Conservation (phyloP, 2,113 vertebrate genomes). For the Corythaixoides concolor region DNA sequence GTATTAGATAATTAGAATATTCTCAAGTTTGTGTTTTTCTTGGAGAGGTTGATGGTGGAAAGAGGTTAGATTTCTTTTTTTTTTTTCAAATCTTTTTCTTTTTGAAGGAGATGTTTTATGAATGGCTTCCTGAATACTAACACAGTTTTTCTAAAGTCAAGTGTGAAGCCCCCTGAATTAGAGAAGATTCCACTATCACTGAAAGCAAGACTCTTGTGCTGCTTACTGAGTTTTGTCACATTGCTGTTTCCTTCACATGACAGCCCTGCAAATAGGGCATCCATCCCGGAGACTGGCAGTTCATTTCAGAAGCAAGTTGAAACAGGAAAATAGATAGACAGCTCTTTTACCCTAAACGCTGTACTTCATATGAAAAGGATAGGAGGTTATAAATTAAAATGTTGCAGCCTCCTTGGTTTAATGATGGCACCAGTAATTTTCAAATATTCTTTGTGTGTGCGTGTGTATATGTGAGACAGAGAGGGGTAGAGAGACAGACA, state of each 20-base stretch:
- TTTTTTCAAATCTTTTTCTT: not conserved
- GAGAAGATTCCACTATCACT: not conserved
- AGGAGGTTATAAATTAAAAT: not conserved
- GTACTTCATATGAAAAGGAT: not conserved
- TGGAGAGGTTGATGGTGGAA: not conserved
- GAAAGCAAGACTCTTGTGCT: not conserved
- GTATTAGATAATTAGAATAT: not conserved
- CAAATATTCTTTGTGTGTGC: not conserved
- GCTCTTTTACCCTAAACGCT: not conserved
- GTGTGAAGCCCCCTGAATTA: not conserved
- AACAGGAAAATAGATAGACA: not conserved
- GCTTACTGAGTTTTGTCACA: not conserved
- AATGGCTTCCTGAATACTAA: not conserved
- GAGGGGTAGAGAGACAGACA: not conserved
- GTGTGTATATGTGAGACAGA: not conserved
- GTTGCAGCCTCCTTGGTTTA: not conserved
- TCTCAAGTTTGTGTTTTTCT: not conserved
- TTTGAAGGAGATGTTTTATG: not conserved
- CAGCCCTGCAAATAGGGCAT: not conserved
- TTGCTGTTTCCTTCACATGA: not conserved
- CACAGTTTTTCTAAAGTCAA: not conserved
- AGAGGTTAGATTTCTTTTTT: not conserved
- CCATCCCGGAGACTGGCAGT: not conserved
- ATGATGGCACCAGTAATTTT: not conserved
- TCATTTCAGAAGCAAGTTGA: not conserved